A percentile compares a stretch with the other conserved stretches of the same genome.
Evolutionary conservation across 1,140 invertebrate genomes (phyloP).

Genomic region (Nephila pilipes): DNA sequence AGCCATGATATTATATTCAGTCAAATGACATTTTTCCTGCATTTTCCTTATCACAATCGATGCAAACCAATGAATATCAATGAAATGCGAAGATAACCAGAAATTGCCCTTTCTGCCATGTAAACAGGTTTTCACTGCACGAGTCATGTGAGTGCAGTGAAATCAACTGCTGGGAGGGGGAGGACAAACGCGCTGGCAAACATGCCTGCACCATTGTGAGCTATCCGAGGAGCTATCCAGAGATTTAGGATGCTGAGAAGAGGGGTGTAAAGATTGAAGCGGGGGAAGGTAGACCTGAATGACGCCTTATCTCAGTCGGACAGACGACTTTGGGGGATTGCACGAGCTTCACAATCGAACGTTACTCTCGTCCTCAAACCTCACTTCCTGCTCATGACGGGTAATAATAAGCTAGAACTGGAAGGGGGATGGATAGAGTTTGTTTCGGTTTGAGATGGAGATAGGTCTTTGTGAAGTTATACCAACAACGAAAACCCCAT

Average conservation of each 20-base stretch:
- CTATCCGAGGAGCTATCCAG: conserved; percentile 15
- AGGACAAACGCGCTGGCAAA: neutral
- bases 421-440: conserved; percentile 8
- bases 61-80: neutral
- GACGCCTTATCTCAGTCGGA: conserved; percentile 70
- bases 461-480: conserved; percentile 57
- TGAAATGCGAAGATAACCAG: neutral
- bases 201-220: neutral
- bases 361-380: conserved; percentile 64
- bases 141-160: neutral
- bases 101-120: neutral
- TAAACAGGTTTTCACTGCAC: conserved; percentile 10
- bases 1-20: no score
- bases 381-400: conserved; percentile 64
- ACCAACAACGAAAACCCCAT: conserved; percentile 18
- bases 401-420: conserved; percentile 62
- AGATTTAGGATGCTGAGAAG: conserved; percentile 32
- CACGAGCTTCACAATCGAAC: conserved; percentile 63
- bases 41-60: neutral
- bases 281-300: conserved; percentile 9
- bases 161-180: neutral
- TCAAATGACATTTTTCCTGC: neutral
- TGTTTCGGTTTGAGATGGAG: conserved; percentile 72
- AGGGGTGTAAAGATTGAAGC: conserved; percentile 35
- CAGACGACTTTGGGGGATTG: conserved; percentile 70